Conservation (phyloP, 2,888 invertebrate genomes). For the Caenorhabditis sp. region DNA sequence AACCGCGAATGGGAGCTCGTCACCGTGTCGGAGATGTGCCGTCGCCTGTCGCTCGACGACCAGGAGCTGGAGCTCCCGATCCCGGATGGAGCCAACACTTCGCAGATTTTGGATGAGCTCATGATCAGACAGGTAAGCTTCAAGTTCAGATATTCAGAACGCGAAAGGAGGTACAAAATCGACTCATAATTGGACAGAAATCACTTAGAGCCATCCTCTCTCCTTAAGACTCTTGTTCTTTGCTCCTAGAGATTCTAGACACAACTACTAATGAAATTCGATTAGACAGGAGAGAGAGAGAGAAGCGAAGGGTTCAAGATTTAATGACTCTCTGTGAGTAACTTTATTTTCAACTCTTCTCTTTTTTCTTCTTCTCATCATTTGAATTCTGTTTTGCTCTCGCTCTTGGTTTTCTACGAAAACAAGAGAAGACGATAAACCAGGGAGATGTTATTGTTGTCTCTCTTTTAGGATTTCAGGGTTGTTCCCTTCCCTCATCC, state of each 20-base stretch:
- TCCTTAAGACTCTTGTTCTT: slow-evolving; percentile 8
- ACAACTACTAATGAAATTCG: slow-evolving; percentile 12
- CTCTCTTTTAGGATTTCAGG: too few relatives aligned
- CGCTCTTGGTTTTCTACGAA: neutral
- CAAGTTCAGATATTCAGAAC: neutral
- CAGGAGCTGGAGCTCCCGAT: slow-evolving; percentile 80
- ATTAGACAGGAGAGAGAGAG: neutral
- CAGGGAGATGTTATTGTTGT: slow-evolving; percentile 25
- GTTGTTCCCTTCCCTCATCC: too few relatives aligned
- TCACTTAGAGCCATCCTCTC: slow-evolving; percentile 5
- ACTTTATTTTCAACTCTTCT: slow-evolving; percentile 8
- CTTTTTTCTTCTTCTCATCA: slow-evolving; percentile 36
- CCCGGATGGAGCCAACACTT: slow-evolving; percentile 80
- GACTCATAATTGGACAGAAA: too few relatives aligned
- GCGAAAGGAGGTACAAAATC: neutral
- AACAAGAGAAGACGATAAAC: slow-evolving; percentile 53
- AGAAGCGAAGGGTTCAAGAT: slow-evolving; percentile 2
- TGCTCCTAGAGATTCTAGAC: neutral
- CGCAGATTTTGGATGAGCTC: slow-evolving; percentile 81
- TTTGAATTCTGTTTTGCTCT: slow-evolving; percentile 40
- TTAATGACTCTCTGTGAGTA: neutral
- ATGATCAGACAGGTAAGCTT: slow-evolving; percentile 80
- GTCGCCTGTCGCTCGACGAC: slow-evolving; percentile 84
- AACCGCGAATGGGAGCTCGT: slow-evolving; percentile 84
- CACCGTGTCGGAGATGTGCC: slow-evolving; percentile 84